Evolutionary conservation across 2,888 invertebrate species (phyloP), one percentile per base, ranked within the genome.

Genomic region (Dichetophora obliterata): DNA sequence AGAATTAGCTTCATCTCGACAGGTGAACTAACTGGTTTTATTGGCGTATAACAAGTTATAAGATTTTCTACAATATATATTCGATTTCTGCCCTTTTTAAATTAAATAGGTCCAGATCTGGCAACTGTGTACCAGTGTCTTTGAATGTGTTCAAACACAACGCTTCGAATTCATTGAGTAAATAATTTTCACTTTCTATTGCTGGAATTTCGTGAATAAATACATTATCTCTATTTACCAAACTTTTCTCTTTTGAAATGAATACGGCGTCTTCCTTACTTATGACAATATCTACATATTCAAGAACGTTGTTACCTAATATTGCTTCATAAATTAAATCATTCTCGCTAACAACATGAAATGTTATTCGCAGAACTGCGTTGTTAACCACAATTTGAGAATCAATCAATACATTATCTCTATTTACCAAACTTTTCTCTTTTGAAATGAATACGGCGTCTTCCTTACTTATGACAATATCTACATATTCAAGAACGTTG

Each of bases 321-420:
- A 80, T 76, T 3, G 75, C 80, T 11, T 72, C 50, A 65, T 76
- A 78, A 9, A 50, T 48, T 2, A 79, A 71, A 14, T 79, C 78
- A 0, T 27, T 43, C 16, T 76, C 77, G 0, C 24, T 48, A 3
- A 78, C 76, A 0, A 78, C 76, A 43, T 78, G 79, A 22, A 79
- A 79, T 1, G 19, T 68, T 52, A 79, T 50, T 16, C 24, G 8
- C n/a, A 80, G 27, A 1, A 52, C 43, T 9, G 73, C 24, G 11
- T 52, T 77, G 24, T 78, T 77, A 2, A 79, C 48, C 3, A 22
- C 5, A 6, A 31, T 63, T 63, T 63, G 16, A 24, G 1, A 31
- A 24, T 63, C 63, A n/a, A n/a, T n/a, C n/a, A n/a, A 9, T 72
- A 24, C 4, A 8, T 37, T 37, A 37, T 37, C 37, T 37, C 5